phyloP scores from a whole-genome alignment of 2,797 vertebrate genomes.

The Gymnoscopelus microlampas region DNA sequence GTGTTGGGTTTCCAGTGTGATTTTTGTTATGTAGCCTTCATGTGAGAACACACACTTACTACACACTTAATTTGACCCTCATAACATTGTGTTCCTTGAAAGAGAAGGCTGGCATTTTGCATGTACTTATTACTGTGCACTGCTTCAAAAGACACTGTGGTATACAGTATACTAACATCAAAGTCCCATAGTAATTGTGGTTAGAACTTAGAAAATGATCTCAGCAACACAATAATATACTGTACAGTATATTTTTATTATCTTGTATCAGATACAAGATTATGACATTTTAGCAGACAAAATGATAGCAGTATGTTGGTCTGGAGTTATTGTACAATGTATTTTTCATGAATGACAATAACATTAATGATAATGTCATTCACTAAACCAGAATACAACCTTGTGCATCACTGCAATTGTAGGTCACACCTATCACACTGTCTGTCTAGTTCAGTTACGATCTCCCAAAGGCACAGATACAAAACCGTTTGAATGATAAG shows the following conservation, averaged over 20 bases:
- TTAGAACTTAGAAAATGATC: background rate
- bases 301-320: too few species aligned
- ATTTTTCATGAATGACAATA: too few species aligned
- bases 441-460: too few species aligned
- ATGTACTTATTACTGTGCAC: background rate
- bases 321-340: too few species aligned
- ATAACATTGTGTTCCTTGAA: background rate
- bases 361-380: too few species aligned
- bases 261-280: too few species aligned
- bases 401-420: too few species aligned
- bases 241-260: too few species aligned
- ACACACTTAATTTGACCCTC: background rate
- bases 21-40: background rate
- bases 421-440: too few species aligned
- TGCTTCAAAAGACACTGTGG: background rate
- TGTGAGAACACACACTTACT: background rate
- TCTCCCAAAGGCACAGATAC: too few species aligned
- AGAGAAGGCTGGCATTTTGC: background rate
- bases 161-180: background rate
- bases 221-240: background rate
- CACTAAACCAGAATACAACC: too few species aligned
- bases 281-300: too few species aligned
- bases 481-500: slow-evolving; percentile 4
- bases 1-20: background rate
- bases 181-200: background rate